Percentiles rank a stretch among this genome's conserved stretches.
Conservation (phyloP, 2,113 vertebrate genomes). For the Nesogale talazaci region DNA sequence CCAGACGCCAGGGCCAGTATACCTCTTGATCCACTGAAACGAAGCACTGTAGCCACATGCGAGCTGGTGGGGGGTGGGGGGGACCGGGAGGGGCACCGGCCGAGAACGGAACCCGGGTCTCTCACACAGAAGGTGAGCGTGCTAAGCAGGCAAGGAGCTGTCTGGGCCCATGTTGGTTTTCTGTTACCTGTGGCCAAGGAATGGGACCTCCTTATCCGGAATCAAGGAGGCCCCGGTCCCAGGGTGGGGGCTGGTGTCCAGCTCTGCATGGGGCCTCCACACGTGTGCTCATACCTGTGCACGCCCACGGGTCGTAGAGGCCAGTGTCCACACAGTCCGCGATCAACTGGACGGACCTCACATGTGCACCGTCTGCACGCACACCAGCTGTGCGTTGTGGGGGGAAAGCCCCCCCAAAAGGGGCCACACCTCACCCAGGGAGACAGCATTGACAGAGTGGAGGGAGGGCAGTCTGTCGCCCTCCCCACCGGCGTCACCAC, state of each 20-base stretch:
- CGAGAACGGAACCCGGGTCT: neutral
- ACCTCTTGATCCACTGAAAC: neutral
- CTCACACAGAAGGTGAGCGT: neutral
- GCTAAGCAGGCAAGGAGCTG: neutral
- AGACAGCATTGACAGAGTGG: neutral
- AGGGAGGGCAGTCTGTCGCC: neutral
- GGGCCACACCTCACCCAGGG: neutral
- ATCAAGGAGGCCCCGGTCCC: no score
- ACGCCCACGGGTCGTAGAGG: neutral
- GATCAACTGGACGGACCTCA: neutral
- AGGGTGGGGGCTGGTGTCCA: neutral
- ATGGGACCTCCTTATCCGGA: rapidly evolving
- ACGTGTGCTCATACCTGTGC: rapidly evolving
- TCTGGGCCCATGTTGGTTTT: neutral
- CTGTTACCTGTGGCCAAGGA: neutral
- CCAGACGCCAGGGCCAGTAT: no score
- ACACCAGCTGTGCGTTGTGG: neutral
- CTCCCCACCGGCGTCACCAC: rapidly evolving
- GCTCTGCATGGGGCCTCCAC: no score
- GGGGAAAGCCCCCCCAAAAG: neutral
- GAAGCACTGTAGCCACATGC: neutral
- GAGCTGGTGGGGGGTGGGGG: neutral
- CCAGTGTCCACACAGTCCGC: neutral
- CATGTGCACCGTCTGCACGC: neutral
- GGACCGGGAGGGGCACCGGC: neutral